phyloP scores from a whole-genome alignment of 2,888 invertebrate species.

The Drosophila cognata region DNA sequence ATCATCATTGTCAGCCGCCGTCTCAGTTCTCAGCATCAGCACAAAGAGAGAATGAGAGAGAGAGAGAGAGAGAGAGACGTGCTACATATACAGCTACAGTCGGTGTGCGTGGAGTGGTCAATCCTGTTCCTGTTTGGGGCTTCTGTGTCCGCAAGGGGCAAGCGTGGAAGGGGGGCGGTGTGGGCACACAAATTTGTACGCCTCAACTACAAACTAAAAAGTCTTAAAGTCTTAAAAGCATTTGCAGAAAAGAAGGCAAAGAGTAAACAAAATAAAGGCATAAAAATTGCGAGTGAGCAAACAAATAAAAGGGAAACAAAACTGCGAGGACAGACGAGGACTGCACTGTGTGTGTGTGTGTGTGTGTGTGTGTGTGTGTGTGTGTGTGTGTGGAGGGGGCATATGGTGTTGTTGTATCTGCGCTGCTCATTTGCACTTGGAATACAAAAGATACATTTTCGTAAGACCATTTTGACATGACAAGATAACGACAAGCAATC shows the following conservation, averaged over 20 bases:
- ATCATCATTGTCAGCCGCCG: slow-evolving; percentile 76
- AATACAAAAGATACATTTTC: slow-evolving; percentile 82
- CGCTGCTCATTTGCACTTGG: slow-evolving; percentile 82
- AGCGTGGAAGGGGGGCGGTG: neutral
- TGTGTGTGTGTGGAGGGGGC: neutral
- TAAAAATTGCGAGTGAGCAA: slow-evolving; percentile 80
- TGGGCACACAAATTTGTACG: slow-evolving; percentile 71
- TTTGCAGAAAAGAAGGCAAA: slow-evolving; percentile 78
- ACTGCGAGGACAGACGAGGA: slow-evolving; percentile 29
- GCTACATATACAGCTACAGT: slow-evolving; percentile 44
- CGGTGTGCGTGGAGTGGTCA: slow-evolving; percentile 39
- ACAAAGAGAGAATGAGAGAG: neutral
- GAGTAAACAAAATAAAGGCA: slow-evolving; percentile 80
- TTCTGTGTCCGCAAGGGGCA: slow-evolving; percentile 23
- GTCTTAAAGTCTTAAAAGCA: slow-evolving; percentile 81
- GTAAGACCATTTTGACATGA: slow-evolving; percentile 83
- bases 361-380: neutral
- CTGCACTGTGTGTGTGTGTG: neutral
- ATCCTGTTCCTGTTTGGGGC: slow-evolving; percentile 64
- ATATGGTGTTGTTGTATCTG: slow-evolving; percentile 42
- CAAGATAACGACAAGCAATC: slow-evolving; percentile 83
- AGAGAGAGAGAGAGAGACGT: neutral
- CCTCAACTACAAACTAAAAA: slow-evolving; percentile 78
- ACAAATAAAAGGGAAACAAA: slow-evolving; percentile 74
- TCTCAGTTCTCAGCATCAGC: slow-evolving; percentile 16